phyloP scores from a whole-genome alignment of 2,797 vertebrate genomes.

The Callimico goeldii region DNA sequence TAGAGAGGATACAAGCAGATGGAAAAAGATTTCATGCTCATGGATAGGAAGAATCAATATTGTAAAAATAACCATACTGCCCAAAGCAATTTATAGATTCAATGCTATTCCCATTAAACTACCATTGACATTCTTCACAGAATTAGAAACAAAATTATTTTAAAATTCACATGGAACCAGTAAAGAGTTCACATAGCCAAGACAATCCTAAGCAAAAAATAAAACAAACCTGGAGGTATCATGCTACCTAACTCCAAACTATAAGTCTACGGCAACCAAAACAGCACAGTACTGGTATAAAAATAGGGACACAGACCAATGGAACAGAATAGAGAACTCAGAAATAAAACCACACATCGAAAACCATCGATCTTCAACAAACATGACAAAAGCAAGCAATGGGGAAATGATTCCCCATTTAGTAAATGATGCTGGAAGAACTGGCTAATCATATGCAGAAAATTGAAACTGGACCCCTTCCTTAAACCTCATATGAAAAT shows the following conservation, averaged over 20 bases:
- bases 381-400: background rate
- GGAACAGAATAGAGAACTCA: background rate
- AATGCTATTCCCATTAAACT: background rate
- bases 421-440: background rate
- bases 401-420: background rate
- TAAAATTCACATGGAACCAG: background rate
- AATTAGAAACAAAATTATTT: background rate
- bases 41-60: background rate
- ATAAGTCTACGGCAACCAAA: background rate
- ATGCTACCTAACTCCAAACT: background rate
- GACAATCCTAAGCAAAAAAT: background rate
- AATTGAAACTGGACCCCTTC: background rate
- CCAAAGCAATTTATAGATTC: background rate
- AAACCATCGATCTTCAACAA: background rate
- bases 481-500: background rate
- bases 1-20: background rate
- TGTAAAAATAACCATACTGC: background rate
- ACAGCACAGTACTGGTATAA: background rate
- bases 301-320: background rate
- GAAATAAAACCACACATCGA: background rate
- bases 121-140: background rate
- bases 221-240: background rate
- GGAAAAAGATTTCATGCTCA: background rate
- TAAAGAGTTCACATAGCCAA: background rate
- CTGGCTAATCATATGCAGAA: background rate